Base-by-base conservation (phyloP, 1,140 invertebrate genomes). In the Drosophila seguyi region DNA sequence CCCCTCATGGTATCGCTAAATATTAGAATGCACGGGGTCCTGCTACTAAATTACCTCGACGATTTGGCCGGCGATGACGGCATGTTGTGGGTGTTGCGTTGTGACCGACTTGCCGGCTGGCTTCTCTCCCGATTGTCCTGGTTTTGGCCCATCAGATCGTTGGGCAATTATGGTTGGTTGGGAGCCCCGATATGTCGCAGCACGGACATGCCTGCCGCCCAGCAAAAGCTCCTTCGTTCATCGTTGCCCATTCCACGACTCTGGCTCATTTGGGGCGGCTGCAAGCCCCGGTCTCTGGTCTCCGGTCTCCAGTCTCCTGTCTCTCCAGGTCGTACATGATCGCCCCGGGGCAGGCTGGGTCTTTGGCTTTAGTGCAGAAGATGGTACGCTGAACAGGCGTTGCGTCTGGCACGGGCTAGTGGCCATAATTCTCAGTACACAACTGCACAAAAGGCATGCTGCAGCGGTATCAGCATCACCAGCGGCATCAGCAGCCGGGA, bases 41-140 rank as follows among this genome's bases (percentile, higher is more conserved):
- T 81, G 84, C 80, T 78, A 75, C 76, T 71, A 79, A 84, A 90
- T 84, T 75, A 77, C 77, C 81, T 67, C 56, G 66, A 41, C 74
- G 69, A 48, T 55, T 87, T 61, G 22, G 47, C 52, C 71, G 60
- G 81, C 81, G 85, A 73, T 75, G 85, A 87, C 80, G 84, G 76
- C 72, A 83, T 66, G 66, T 88, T 88, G 84, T 84, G 84, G 84
- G 85, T 90, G 84, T 84, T 90, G 85, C 83, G 84, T 84, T 90
- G 60, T 88, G 81, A 75, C 77, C 75, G 77, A 79, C 80, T 75
- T 52, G 47, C 60, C 34, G 48, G n/a, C 34, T 29, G 75, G 52
- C 65, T 67, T 57, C 53, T 59, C 62, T 53, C 67, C 67, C 60
- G 67, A 79, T 78, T 72, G 75, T 79, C 71, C 75, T 75, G 71